These are phyloP conservation scores for Patella caerulea DNA, from an alignment of 2,888 invertebrate genomes.

Conservation along the genomic window DNA sequence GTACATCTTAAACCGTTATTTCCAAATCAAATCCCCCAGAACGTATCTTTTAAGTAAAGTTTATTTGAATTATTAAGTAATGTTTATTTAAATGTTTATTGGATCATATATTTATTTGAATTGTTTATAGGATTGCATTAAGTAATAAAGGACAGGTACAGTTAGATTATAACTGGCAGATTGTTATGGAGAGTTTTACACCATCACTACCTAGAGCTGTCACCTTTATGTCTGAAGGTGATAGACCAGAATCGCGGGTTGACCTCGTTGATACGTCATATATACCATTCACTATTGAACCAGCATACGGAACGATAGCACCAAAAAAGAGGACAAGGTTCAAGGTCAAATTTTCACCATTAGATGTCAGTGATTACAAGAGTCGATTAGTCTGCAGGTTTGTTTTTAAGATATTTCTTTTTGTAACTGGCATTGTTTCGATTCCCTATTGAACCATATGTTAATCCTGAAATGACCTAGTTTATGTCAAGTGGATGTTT, in stretches of 20 bases:
- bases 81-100: neutral
- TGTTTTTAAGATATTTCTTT: constrained; percentile 22
- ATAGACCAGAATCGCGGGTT: constrained; percentile 59
- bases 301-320: constrained; percentile 64
- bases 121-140: constrained; percentile 54
- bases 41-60: neutral
- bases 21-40: neutral
- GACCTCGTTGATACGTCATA: constrained; percentile 58
- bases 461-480: too few species aligned
- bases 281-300: constrained; percentile 70
- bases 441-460: neutral
- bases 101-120: neutral
- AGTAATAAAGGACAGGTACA: constrained; percentile 65
- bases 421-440: neutral
- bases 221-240: constrained; percentile 63
- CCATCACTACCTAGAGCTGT: constrained; percentile 61
- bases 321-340: constrained; percentile 63
- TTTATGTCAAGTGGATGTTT: too few species aligned
- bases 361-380: constrained; percentile 69
- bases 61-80: neutral
- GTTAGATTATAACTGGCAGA: constrained; percentile 70
- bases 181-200: constrained; percentile 66
- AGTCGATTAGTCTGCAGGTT: constrained; percentile 70
- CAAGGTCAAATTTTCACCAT: constrained; percentile 68
- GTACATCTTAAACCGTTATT: too few species aligned